Base-by-base conservation (phyloP, 2,113 vertebrate species). In the Rhadina sibilatrix region DNA sequence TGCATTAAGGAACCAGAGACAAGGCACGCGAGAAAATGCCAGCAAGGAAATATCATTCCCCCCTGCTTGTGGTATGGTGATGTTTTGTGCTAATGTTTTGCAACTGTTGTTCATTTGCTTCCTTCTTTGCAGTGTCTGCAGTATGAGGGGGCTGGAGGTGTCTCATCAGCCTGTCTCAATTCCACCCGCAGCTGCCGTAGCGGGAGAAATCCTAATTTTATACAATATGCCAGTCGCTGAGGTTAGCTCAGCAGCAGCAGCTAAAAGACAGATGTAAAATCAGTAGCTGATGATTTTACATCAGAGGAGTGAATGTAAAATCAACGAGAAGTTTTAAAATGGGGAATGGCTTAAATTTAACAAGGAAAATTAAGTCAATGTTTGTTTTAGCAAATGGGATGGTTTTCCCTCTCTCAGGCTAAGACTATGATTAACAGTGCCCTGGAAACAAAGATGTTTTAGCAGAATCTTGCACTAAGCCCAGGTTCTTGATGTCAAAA, bases 211-310 rank as follows among this genome's bases (percentile, higher is more conserved):
- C 56, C 89, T 94, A 59, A 72, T 93, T 95, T 12, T 13, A 74
- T 80, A 37, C 83, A 83, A 93, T 84, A 69, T 92, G 83, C 89
- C 71, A 84, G 85, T 72, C 22, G 30, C 82, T 74, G 82, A 95
- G 89, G 76, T 86, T 95, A 78, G 77, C 89, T 91, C 91, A 93
- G 84, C 92, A 97, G 85, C 83, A 95, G 63, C 83, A 77, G 50
- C 70, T 74, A 70, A 89, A 89, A 96, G 93, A 94, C 91, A 97
- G 94, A 97, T 96, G 94, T 95, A 95, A 97, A 97, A 95, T 97
- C 97, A 94, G 95, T 96, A 93, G 95, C 93, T 95, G 96, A 93
- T 93, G 60, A 93, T 95, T 96, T 97, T 96, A 95, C 93, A 83
- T 92, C 35, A 28, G 74, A 87, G 90, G 76, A 93, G 56, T 80